Evolutionary conservation across 2,797 vertebrate species (phyloP).

Genomic region (Pelodytes ibericus): DNA sequence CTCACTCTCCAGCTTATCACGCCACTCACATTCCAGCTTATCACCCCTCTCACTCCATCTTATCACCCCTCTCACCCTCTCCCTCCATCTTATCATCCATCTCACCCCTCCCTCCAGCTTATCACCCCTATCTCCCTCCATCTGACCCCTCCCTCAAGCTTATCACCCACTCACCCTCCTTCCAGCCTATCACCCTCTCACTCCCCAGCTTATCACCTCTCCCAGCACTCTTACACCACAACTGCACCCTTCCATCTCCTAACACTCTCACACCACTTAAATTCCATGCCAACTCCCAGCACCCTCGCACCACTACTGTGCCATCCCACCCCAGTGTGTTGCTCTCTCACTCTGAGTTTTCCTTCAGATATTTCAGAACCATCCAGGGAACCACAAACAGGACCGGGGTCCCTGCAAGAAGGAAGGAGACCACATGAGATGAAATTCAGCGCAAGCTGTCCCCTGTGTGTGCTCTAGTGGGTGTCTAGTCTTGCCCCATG

Average conservation of each 20-base stretch:
- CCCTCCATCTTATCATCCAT: too few relatives aligned
- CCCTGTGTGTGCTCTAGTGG: too few relatives aligned
- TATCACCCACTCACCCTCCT: too few relatives aligned
- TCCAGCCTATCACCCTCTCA: not conserved
- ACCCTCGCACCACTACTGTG: not conserved
- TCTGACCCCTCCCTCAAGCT: not conserved
- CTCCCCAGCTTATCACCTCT: not conserved
- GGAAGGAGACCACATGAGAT: slow-evolving; percentile 50
- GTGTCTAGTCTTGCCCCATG: too few relatives aligned
- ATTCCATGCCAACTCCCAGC: not conserved
- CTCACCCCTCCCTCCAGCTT: too few relatives aligned
- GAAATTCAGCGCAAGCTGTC: too few relatives aligned
- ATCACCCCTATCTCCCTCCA: too few relatives aligned
- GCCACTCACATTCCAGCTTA: not conserved
- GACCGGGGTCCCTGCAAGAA: slow-evolving; percentile 75
- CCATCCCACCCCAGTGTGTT: not conserved
- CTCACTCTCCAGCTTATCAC: too few relatives aligned
- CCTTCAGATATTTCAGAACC: slow-evolving; percentile 77
- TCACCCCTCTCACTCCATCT: not conserved
- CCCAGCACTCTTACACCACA: not conserved
- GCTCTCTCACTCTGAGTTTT: slow-evolving; percentile 80
- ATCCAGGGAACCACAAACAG: slow-evolving; percentile 82
- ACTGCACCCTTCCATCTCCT: not conserved
- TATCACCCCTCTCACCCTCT: too few relatives aligned
- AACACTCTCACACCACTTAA: not conserved